Percentiles rank a stretch among this genome's conserved stretches.
Evolutionary conservation across 2,888 invertebrate species (phyloP).

Genomic region (Conomelus anceps): DNA sequence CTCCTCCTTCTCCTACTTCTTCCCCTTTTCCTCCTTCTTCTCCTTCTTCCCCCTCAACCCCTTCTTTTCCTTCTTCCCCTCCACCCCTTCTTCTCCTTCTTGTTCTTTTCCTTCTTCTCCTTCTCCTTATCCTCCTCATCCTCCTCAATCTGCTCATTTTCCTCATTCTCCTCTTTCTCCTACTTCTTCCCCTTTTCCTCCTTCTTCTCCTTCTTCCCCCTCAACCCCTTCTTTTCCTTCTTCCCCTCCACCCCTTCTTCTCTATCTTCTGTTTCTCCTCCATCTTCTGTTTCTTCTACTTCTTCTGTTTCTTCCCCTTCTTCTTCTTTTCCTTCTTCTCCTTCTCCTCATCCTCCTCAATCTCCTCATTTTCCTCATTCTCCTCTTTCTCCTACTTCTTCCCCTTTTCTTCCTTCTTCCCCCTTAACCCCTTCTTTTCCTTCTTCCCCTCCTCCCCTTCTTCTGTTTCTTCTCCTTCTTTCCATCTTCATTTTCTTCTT

Average conservation of each 20-base stretch:
- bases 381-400: too few relatives aligned
- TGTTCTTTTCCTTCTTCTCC: neutral
- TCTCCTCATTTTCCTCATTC: too few relatives aligned
- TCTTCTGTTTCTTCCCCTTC: neutral
- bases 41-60: too few relatives aligned
- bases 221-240: neutral
- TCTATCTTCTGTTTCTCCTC: neutral
- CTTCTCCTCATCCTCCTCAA: neutral
- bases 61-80: too few relatives aligned
- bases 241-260: conserved; percentile 2
- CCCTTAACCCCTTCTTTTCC: conserved; percentile 22
- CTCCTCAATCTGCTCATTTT: neutral
- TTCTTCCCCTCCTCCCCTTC: neutral
- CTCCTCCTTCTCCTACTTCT: neutral
- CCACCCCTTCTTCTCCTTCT: neutral
- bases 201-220: neutral
- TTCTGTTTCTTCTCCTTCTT: neutral
- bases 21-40: too few relatives aligned
- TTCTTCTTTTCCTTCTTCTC: neutral
- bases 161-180: neutral
- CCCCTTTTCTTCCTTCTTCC: conserved; percentile 26
- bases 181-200: neutral
- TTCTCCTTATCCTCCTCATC: neutral
- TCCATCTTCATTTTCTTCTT: too few relatives aligned
- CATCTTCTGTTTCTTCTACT: neutral